phyloP scores from a whole-genome alignment of 2,797 vertebrate species.

The Halcyon leucocephala region DNA sequence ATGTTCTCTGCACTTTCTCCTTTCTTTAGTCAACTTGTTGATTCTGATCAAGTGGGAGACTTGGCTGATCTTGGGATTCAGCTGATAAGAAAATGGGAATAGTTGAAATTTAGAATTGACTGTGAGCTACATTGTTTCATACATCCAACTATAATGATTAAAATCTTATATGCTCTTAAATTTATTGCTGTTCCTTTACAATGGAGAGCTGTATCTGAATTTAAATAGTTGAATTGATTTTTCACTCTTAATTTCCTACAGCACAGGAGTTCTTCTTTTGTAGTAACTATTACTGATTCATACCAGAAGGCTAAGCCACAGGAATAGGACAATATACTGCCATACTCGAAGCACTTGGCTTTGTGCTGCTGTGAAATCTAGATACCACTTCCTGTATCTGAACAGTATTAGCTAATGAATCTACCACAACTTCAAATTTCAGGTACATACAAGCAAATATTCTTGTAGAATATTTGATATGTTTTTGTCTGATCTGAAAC shows the following conservation, averaged over 20 bases:
- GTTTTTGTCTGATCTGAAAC: background rate
- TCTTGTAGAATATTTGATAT: background rate
- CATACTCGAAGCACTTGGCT: background rate
- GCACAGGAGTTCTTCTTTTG: background rate
- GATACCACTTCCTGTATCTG: background rate
- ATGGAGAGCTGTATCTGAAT: background rate
- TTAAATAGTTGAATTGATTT: background rate
- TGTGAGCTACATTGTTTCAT: background rate
- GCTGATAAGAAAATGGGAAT: background rate
- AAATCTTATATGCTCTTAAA: background rate
- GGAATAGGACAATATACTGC: background rate
- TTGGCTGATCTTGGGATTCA: conserved; percentile 28
- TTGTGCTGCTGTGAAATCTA: background rate
- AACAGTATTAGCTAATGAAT: background rate
- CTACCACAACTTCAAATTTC: background rate
- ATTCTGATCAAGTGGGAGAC: conserved; percentile 7
- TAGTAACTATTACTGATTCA: background rate
- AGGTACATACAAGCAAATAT: background rate
- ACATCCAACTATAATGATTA: background rate
- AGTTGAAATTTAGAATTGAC: background rate
- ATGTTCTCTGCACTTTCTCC: background rate
- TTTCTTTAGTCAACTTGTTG: background rate
- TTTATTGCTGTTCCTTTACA: background rate
- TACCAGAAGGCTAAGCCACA: background rate
- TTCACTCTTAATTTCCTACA: background rate